Base-by-base conservation (phyloP, 2,888 invertebrate genomes). In the Iphiclides podalirius region DNA sequence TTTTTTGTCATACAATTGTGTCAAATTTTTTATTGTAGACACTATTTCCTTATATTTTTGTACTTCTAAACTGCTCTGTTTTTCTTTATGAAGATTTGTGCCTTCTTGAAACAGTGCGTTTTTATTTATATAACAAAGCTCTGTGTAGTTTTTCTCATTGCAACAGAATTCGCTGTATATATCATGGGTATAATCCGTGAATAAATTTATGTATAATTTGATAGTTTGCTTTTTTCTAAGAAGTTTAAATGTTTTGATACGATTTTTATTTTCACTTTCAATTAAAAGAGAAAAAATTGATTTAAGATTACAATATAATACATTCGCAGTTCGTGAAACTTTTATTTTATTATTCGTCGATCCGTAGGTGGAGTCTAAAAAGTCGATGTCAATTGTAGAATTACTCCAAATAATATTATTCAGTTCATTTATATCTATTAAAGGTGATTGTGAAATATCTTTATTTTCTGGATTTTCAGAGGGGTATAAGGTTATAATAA, bases 201-300 rank as follows among this genome's bases (percentile, higher is more conserved):
- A 57, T 1, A 77, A 59, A 56, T 82, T 72, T 12, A 79, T 64
- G 45, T 84, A 87, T 42, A 87, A 61, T 67, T 81, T 85, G 4
- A 80, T 59, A 7, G 69, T 60, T 1, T 67, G 63, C n/a, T 64
- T 63, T 57, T 70, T 75, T 41, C 63, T 62, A 3, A 85, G 41
- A 1, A 79, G 28, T 56, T 75, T 82, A 43, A 75, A 75, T 6
- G 67, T 66, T 53, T 79, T 80, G 0, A 67, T 74, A 12, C 63
- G 57, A 52, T 79, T 73, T 2, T 64, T 61, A 48, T 60, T 65
- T 47, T 68, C 69, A 61, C 73, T 71, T 59, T 72, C 60, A 41
- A 59, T 45, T 26, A 87, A 58, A 62, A 72, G 78, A 4, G 52
- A 55, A 46, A 79, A 82, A 4, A 87, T 60, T 0, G 86, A 84